These are phyloP conservation scores for Manis javanica DNA, from an alignment of 2,797 vertebrate species.

Conservation along the genomic window DNA sequence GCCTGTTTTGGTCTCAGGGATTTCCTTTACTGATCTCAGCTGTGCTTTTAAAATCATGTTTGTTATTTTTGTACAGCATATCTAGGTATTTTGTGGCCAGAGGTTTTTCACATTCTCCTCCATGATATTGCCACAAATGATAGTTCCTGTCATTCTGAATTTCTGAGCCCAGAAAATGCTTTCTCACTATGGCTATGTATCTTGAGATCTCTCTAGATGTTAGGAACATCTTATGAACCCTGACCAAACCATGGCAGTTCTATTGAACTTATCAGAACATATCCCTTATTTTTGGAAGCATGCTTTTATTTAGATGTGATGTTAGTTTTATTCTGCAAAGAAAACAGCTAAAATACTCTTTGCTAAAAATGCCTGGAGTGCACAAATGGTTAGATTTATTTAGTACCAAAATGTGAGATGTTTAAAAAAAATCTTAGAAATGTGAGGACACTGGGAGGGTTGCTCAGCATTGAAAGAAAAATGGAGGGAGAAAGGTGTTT, in stretches of 20 bases:
- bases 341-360: constrained; percentile 5
- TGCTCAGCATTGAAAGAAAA: neutral
- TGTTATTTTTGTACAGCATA: constrained; percentile 10
- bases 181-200: neutral
- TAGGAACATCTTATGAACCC: neutral
- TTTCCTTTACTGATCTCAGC: constrained; percentile 17
- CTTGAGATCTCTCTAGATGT: neutral
- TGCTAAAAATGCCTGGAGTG: neutral
- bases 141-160: neutral
- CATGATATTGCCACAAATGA: neutral
- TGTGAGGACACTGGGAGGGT: neutral
- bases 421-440: neutral
- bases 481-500: neutral
- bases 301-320: constrained; percentile 10
- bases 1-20: neutral
- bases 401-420: constrained; percentile 31
- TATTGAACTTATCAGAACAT: neutral
- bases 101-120: constrained; percentile 25
- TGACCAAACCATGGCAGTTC: neutral
- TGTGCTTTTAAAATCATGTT: neutral
- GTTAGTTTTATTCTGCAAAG: constrained; percentile 43
- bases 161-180: constrained; percentile 4
- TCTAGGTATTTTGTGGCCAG: constrained; percentile 39
- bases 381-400: neutral
- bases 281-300: neutral